Evolutionary conservation across 2,888 invertebrate genomes (phyloP).

Genomic region (Halocaridina rubra): DNA sequence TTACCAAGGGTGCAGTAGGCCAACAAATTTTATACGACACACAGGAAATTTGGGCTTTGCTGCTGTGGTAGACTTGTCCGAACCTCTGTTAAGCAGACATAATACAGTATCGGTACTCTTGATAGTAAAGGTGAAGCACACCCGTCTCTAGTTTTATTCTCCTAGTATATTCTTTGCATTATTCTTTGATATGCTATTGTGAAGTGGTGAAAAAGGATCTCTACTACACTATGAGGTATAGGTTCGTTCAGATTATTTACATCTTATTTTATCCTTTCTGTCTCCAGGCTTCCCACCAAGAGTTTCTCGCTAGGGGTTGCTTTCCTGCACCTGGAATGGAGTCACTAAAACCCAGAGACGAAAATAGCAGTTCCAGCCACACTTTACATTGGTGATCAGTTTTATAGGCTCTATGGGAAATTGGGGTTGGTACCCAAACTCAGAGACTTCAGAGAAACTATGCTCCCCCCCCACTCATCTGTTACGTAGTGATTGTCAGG

Average conservation of each 20-base stretch:
- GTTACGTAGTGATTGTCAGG: too few species aligned
- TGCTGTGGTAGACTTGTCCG: slow-evolving; percentile 57
- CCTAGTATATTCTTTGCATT: neutral
- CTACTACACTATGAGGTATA: neutral
- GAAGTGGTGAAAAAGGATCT: neutral
- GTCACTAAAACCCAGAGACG: too few species aligned
- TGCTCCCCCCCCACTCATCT: too few species aligned
- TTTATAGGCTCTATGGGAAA: too few species aligned
- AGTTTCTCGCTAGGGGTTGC: too few species aligned
- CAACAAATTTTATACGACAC: slow-evolving; percentile 42
- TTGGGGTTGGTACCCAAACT: too few species aligned
- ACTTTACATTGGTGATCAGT: too few species aligned
- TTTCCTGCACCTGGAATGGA: too few species aligned
- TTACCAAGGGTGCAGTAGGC: slow-evolving; percentile 59
- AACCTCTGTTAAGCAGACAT: slow-evolving; percentile 57
- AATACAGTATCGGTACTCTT: slow-evolving; percentile 51
- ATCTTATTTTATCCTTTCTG: too few species aligned
- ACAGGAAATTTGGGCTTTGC: slow-evolving; percentile 52
- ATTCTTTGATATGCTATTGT: slow-evolving; percentile 7
- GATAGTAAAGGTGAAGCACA: slow-evolving; percentile 60
- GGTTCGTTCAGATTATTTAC: neutral
- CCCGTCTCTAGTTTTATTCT: slow-evolving; percentile 12
- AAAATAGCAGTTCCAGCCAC: too few species aligned
- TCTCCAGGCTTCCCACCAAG: too few species aligned
- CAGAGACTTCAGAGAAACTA: too few species aligned